These are phyloP conservation scores for Ichneumoninae sp. DNA, from an alignment of 2,888 invertebrate species.

Conservation along the genomic window DNA sequence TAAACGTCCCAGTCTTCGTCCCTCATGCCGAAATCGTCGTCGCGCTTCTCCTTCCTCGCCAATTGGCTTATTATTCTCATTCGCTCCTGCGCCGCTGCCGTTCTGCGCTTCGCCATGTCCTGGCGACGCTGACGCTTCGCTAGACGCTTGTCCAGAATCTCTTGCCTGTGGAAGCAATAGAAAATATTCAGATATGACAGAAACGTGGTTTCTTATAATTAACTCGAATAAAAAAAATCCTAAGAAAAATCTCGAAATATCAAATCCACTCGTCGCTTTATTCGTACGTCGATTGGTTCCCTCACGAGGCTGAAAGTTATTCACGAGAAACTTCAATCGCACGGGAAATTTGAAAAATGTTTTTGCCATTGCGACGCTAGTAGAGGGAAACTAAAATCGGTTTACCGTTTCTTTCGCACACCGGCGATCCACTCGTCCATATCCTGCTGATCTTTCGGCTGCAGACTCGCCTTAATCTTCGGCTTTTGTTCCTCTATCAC, in stretches of 20 bases:
- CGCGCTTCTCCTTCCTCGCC: conserved; percentile 91
- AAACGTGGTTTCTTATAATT: not conserved
- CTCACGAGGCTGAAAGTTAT: not conserved
- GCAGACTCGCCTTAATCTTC: conserved; percentile 83
- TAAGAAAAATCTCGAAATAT: not conserved
- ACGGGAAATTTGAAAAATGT: not conserved
- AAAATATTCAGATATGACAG: not conserved
- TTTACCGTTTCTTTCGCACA: conserved; percentile 87
- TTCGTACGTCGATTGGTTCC: not conserved
- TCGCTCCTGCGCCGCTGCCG: conserved; percentile 96
- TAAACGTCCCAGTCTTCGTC: conserved; percentile 99
- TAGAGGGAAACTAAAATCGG: not conserved
- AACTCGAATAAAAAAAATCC: not conserved
- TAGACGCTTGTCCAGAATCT: conserved; percentile 90
- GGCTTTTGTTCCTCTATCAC: conserved; percentile 86
- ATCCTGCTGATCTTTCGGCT: conserved; percentile 85
- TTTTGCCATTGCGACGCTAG: not conserved
- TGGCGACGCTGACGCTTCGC: conserved; percentile 92
- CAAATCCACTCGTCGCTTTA: not conserved
- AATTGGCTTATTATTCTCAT: conserved; percentile 97
- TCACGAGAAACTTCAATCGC: not conserved
- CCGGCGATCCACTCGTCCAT: conserved; percentile 86
- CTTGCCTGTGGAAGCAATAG: conserved; percentile 86
- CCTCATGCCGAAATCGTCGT: conserved; percentile 96
- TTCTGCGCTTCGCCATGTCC: conserved; percentile 95